phyloP scores from a whole-genome alignment of 2,888 invertebrate genomes.

The Barypeithes pellucidus region DNA sequence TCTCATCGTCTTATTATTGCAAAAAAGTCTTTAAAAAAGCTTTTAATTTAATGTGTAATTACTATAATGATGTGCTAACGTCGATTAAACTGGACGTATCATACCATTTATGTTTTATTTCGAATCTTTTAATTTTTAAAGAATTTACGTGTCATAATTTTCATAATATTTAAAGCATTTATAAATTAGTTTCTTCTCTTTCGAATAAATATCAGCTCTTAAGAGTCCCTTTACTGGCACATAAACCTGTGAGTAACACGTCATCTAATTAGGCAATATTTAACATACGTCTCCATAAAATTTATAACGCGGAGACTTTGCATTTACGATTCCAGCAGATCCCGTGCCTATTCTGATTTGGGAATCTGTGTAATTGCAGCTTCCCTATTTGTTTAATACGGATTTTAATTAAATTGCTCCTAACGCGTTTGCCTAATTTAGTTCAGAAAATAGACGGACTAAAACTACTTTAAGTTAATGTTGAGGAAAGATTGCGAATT shows the following conservation, averaged over 20 bases:
- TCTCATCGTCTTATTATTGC: no score
- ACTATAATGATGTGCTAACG: no score
- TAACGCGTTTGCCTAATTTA: conserved; percentile 52
- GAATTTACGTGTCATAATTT: no score
- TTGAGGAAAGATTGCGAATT: conserved; percentile 52
- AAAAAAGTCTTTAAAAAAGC: no score
- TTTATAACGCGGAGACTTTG: conserved; percentile 10
- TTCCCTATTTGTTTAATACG: conserved; percentile 52
- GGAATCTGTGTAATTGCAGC: conserved; percentile 46
- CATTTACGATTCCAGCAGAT: conserved; percentile 19
- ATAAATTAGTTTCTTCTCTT: no score
- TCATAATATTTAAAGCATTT: no score
- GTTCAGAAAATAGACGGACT: conserved; percentile 51
- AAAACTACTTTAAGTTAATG: conserved; percentile 54
- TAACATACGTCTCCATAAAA: conserved; percentile 1
- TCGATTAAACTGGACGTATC: no score
- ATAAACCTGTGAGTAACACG: not conserved
- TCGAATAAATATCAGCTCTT: no score
- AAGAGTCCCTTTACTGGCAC: not conserved
- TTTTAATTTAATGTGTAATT: no score
- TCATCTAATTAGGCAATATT: conserved; percentile 6
- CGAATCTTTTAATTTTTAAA: no score
- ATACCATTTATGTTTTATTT: no score
- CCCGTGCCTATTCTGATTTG: conserved; percentile 13
- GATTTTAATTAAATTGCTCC: conserved; percentile 53